These are phyloP conservation scores for Microcebus griseorufus DNA, from an alignment of 2,113 vertebrate species.

Conservation along the genomic window DNA sequence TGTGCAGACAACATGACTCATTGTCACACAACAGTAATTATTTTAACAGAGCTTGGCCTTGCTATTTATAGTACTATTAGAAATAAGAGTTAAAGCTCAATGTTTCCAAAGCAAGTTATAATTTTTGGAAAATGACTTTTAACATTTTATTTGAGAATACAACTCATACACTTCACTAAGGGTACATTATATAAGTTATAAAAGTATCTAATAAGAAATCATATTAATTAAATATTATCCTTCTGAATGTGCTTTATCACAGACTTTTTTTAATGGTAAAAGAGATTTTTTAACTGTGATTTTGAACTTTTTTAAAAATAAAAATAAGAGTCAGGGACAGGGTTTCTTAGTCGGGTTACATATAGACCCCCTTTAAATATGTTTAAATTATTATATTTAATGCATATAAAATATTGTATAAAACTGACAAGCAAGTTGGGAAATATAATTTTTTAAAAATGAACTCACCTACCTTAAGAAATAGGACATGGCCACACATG, in stretches of 20 bases:
- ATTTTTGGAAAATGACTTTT: conserved; percentile 41
- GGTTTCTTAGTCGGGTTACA: background rate
- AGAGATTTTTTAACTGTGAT: background rate
- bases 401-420: background rate
- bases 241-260: background rate
- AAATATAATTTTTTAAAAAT: background rate
- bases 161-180: conserved; percentile 16
- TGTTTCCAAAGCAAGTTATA: conserved; percentile 49
- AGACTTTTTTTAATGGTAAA: background rate
- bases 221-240: background rate
- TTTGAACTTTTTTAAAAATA: background rate
- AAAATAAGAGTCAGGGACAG: background rate
- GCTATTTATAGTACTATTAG: conserved; percentile 17
- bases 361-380: background rate
- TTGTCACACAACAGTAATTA: conserved; percentile 36
- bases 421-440: background rate
- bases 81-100: conserved; percentile 3
- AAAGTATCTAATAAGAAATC: conserved; percentile 31
- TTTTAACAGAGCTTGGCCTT: conserved; percentile 2
- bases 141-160: background rate
- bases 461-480: background rate
- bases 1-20: conserved; percentile 28
- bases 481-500: background rate
- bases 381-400: background rate
- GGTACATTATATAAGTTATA: conserved; percentile 20